phyloP scores from a whole-genome alignment of 2,888 invertebrate genomes.

The Hirtodrosophila histrioides region DNA sequence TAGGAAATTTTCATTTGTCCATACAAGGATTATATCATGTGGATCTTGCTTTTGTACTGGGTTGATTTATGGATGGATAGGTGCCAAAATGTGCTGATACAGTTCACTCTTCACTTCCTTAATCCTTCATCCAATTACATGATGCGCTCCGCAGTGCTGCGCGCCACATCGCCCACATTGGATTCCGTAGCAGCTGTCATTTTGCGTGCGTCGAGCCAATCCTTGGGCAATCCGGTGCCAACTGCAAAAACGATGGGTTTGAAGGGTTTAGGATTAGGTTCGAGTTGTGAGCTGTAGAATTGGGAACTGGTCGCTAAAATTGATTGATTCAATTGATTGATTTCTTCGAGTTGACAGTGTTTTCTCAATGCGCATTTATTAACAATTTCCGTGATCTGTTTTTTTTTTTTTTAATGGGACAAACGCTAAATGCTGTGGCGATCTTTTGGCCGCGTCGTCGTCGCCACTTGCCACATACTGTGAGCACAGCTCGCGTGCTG shows the following conservation, averaged over 20 bases:
- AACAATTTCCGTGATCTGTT: slow-evolving; percentile 44
- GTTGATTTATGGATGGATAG: slow-evolving; percentile 5
- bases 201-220: slow-evolving; percentile 65
- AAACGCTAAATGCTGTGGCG: slow-evolving; percentile 67
- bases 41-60: slow-evolving; percentile 48
- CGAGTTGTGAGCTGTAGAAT: neutral
- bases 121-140: slow-evolving; percentile 50
- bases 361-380: slow-evolving; percentile 75
- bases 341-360: slow-evolving; percentile 23
- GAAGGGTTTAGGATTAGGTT: slow-evolving; percentile 3
- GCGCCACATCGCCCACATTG: slow-evolving; percentile 74
- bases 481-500: slow-evolving; percentile 12
- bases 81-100: too few relatives aligned
- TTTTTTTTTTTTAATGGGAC: slow-evolving; percentile 35
- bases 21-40: slow-evolving; percentile 10
- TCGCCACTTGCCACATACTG: slow-evolving; percentile 27
- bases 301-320: slow-evolving; percentile 6
- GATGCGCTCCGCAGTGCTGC: slow-evolving; percentile 69
- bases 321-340: slow-evolving; percentile 3
- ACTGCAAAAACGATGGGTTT: slow-evolving; percentile 63
- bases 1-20: slow-evolving; percentile 10
- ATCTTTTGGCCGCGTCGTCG: slow-evolving; percentile 31
- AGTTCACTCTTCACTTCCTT: neutral
- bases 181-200: slow-evolving; percentile 42
- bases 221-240: slow-evolving; percentile 71